Conservation (phyloP, 2,888 invertebrate genomes). For the Zygaena filipendulae region DNA sequence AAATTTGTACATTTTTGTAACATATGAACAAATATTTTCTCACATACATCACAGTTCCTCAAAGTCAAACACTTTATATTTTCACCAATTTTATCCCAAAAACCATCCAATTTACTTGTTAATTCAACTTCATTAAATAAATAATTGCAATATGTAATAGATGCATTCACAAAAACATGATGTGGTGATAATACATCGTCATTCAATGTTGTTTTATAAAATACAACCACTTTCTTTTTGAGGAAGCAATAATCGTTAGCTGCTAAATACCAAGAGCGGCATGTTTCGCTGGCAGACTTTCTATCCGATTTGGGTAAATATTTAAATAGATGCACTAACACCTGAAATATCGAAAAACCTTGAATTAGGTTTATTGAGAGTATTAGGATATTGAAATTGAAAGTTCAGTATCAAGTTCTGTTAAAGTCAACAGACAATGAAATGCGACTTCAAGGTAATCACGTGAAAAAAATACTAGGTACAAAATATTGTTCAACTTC, state of each 20-base stretch:
- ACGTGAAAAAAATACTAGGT: too few species aligned
- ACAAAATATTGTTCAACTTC: too few species aligned
- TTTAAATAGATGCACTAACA: conserved; percentile 72
- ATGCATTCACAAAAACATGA: conserved; percentile 46
- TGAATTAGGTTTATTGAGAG: too few species aligned
- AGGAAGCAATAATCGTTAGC: conserved; percentile 70
- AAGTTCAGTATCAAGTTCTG: too few species aligned
- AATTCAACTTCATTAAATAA: conserved; percentile 67
- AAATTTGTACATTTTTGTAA: conserved; percentile 68
- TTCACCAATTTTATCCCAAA: conserved; percentile 71
- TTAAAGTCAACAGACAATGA: too few species aligned
- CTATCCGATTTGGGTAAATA: conserved; percentile 73
- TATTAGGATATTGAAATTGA: too few species aligned
- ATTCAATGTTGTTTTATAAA: conserved; percentile 48
- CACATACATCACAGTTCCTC: conserved; percentile 71
- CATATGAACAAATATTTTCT: conserved; percentile 71
- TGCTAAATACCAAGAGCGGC: conserved; percentile 74
- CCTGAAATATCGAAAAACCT: conserved; percentile 64
- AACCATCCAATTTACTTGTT: conserved; percentile 48
- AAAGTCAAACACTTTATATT: conserved; percentile 64
- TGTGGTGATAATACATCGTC: conserved; percentile 36
- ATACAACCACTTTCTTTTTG: conserved; percentile 59
- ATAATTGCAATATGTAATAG: conserved; percentile 54
- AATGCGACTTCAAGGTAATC: too few species aligned
- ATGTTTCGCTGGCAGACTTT: conserved; percentile 73